Conservation (phyloP, 2,888 invertebrate species). For the Sinotaia quadrata region DNA sequence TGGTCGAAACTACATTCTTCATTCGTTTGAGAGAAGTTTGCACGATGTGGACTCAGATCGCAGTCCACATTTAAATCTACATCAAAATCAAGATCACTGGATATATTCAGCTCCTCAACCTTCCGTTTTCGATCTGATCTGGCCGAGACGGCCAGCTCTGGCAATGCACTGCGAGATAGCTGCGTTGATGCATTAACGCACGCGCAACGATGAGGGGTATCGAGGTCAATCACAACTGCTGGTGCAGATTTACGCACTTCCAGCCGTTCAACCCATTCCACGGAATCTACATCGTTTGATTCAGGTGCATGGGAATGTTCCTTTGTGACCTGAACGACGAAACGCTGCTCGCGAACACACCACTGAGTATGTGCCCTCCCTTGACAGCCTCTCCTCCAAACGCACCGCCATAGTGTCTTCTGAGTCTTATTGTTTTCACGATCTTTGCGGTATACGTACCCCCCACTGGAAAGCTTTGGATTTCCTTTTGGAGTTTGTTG, state of each 20-base stretch:
- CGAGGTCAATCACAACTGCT: neutral
- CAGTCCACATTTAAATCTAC: conserved; percentile 18
- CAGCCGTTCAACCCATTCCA: conserved; percentile 20
- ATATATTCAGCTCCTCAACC: neutral
- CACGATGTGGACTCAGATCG: conserved; percentile 6
- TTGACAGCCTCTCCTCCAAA: conserved; percentile 10
- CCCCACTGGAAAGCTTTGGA: conserved; percentile 18
- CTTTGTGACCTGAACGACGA: conserved; percentile 11
- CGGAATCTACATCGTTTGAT: conserved; percentile 15
- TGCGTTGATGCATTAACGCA: conserved; percentile 19
- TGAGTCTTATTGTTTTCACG: conserved; percentile 19
- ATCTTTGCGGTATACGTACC: conserved; percentile 20
- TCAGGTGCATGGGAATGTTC: conserved; percentile 18
- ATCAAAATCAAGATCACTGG: conserved; percentile 17
- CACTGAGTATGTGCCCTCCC: conserved; percentile 27
- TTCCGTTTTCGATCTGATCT: too few species aligned
- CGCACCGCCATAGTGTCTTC: conserved; percentile 27
- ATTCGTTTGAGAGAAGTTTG: too few species aligned
- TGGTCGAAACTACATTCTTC: too few species aligned
- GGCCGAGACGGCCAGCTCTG: too few species aligned
- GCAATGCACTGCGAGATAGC: neutral
- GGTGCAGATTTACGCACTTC: conserved; percentile 19
- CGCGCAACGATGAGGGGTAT: neutral
- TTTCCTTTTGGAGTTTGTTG: neutral
- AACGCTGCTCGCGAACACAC: conserved; percentile 16